A percentile compares a stretch with the other conserved stretches of the same genome.
phyloP scores from a whole-genome alignment of 2,888 invertebrate genomes.

The Perizoma affinitatum region DNA sequence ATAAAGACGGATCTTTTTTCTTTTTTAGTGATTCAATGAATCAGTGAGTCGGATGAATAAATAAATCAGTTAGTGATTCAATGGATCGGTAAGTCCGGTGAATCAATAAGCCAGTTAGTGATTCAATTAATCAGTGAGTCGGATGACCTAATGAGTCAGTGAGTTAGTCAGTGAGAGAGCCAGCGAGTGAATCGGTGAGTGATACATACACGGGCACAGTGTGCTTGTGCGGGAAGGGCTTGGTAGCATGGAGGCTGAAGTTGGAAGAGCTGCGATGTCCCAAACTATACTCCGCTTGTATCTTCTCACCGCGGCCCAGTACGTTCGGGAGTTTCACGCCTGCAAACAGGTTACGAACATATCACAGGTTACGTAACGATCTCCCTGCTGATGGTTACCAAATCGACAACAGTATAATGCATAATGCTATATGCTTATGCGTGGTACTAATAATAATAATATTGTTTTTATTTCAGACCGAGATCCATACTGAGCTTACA shows the following conservation, averaged over 20 bases:
- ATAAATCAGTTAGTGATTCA: not conserved
- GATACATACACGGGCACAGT: conserved; percentile 78
- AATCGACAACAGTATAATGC: no score
- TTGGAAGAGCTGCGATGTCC: conserved; percentile 93
- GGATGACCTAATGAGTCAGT: not conserved
- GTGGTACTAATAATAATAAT: no score
- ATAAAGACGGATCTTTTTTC: no score
- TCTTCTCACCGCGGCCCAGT: conserved; percentile 93
- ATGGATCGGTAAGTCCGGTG: not conserved
- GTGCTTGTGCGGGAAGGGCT: conserved; percentile 91
- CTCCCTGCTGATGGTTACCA: no score
- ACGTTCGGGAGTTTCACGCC: conserved; percentile 92
- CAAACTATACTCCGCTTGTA: conserved; percentile 93
- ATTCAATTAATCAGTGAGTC: not conserved
- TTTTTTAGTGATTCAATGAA: no score
- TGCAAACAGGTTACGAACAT: conserved; percentile 25
- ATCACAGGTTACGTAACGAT: no score
- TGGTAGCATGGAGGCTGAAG: conserved; percentile 90
- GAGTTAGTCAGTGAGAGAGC: not conserved
- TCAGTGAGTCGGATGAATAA: no score
- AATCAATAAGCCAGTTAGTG: not conserved
- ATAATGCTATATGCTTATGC: no score
- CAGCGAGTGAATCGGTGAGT: not conserved
- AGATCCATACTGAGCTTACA: no score
- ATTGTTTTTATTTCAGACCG: no score